Evolutionary conservation across 2,113 vertebrate species (phyloP).

Genomic region (Notechis scutatus): DNA sequence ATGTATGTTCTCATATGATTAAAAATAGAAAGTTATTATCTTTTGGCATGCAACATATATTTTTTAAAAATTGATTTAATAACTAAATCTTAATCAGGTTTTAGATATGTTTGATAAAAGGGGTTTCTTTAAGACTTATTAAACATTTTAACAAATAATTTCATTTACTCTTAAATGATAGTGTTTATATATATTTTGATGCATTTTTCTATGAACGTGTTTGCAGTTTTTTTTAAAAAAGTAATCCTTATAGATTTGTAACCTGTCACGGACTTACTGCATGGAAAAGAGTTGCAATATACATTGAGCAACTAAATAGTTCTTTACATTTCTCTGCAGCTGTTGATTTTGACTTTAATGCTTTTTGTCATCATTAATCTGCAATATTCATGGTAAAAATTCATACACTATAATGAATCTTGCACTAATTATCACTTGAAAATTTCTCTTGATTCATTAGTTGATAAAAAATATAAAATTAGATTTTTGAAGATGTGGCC

Average conservation of each 20-base stretch:
- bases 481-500: neutral
- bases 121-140: neutral
- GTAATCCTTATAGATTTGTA: neutral
- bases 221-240: neutral
- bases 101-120: neutral
- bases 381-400: neutral
- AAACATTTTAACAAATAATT: slow-evolving; percentile 19
- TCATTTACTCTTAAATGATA: neutral
- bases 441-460: neutral
- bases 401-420: neutral
- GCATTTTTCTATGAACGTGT: neutral
- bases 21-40: slow-evolving; percentile 9
- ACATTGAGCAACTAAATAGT: neutral
- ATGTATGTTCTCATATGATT: neutral
- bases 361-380: neutral
- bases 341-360: neutral
- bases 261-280: neutral
- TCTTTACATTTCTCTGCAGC: slow-evolving; percentile 9
- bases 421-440: neutral
- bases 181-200: neutral
- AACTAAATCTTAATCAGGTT: slow-evolving; percentile 9
- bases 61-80: neutral
- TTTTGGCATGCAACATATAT: neutral
- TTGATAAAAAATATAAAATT: fast-evolving
- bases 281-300: neutral